Base-by-base conservation (phyloP, 2,888 invertebrate species). In the Cataglyphis rosenhaueri region DNA sequence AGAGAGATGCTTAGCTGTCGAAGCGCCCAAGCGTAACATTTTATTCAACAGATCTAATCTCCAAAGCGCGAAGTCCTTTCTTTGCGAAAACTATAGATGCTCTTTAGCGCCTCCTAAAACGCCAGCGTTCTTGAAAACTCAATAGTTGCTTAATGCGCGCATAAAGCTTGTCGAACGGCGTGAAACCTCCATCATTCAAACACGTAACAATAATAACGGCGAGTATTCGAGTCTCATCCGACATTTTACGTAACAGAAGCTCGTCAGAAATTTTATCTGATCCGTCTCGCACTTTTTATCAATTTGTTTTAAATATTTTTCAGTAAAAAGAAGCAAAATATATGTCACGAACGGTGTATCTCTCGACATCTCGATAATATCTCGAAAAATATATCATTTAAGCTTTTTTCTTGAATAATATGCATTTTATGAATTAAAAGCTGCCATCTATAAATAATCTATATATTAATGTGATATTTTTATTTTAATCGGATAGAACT, bases 61-160 rank as follows among this genome's bases (percentile, higher is more conserved):
- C 25, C 18, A 70, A 70, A 25, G 59, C 59, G 59, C 59, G 12
- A 35, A 38, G 29, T 35, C 44, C 70, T 70, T 70, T 70, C 70
- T 70, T 79, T 32, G 44, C 35, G 21, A 78, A 68, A 44, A 70
- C 70, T 59, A 61, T 59, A 76, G 59, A 82, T 78, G 59, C 68
- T 85, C 59, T 71, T 73, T 79, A 66, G 18, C 64, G 83, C 29
- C 83, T 82, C 81, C 75, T 84, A 78, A 82, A 83, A 52, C 65
- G 59, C 64, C 71, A 44, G 87, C 61, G 85, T 85, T 62, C 88
- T 85, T 55, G 87, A 83, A 83, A 70, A 83, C 74, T 82, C 88
- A 88, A 88, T 85, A 83, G 64, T 62, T 87, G 85, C 82, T 88
- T 88, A 86, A 61, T 85, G 83, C n/a, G 66, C 57, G 52, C 55